Evolutionary conservation across 2,888 invertebrate genomes (phyloP).

Genomic region (Craniophora ligustri): DNA sequence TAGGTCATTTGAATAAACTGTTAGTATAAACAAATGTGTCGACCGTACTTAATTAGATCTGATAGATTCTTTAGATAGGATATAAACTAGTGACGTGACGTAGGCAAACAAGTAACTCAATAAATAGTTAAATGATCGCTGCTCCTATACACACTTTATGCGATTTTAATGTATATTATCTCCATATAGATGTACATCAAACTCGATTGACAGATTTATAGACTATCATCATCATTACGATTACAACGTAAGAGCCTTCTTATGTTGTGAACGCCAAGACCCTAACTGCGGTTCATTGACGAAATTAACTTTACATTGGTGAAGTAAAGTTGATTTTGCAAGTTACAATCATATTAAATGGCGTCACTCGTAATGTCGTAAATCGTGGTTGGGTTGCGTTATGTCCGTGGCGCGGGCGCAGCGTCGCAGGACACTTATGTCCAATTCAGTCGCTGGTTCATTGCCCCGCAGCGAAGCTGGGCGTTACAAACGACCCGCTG

Average conservation of each 20-base stretch:
- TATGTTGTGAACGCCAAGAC: slow-evolving; percentile 24
- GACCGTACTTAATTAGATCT: slow-evolving; percentile 19
- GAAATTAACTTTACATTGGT: no score
- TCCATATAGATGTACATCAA: slow-evolving; percentile 21
- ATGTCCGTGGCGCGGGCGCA: slow-evolving; percentile 64
- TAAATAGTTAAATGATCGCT: neutral
- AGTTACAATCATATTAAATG: slow-evolving; percentile 64
- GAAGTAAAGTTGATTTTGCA: slow-evolving; percentile 57
- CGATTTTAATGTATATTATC: slow-evolving; percentile 27
- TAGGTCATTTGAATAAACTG: slow-evolving; percentile 44
- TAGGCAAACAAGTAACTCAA: slow-evolving; percentile 19
- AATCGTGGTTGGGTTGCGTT: slow-evolving; percentile 75
- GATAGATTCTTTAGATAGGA: slow-evolving; percentile 9
- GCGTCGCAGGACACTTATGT: slow-evolving; percentile 82
- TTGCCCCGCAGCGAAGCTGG: slow-evolving; percentile 72
- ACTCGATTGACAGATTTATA: slow-evolving; percentile 38
- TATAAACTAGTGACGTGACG: slow-evolving; percentile 16
- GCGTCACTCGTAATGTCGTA: slow-evolving; percentile 69
- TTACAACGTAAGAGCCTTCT: neutral
- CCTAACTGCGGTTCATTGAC: slow-evolving; percentile 46
- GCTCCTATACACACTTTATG: neutral
- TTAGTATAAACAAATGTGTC: slow-evolving; percentile 11
- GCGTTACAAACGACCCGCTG: slow-evolving; percentile 76
- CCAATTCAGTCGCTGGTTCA: slow-evolving; percentile 84
- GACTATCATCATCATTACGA: slow-evolving; percentile 35